Base-by-base conservation (phyloP, 2,888 invertebrate species). In the Chromoteleia sp. region DNA sequence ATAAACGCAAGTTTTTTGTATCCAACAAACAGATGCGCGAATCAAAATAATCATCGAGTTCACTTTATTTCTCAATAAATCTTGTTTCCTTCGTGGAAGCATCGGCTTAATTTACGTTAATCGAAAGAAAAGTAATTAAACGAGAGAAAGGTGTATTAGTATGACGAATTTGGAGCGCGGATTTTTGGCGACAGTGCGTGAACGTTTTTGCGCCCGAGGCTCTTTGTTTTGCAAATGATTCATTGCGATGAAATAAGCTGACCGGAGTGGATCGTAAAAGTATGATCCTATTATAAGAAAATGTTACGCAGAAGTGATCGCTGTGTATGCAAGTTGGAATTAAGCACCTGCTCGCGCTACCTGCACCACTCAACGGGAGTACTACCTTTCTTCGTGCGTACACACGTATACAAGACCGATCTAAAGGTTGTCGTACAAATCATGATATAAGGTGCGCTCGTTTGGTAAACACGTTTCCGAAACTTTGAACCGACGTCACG, bases 191-290 rank as follows among this genome's bases (percentile, higher is more conserved):
- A 50, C 19, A 33, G 1, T 33, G 1, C 33, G 15, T 7, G 17
- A 25, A 65, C 29, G 52, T 15, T 17, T 33, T 48, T 39, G 14
- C 15, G 45, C 50, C 39, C 25, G 36, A n/a, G 33, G 50, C 59
- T 58, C 33, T 59, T 58, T 59, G 41, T 73, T 73, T 73, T 52
- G 59, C 36, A n/a, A 58, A 59, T 68, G 75, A 76, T 67, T 50
- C 41, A 87, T 87, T 86, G 88, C 84, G 85, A 83, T 84, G 86
- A 88, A 89, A 88, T 88, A 88, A 87, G 84, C 85, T 73, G 52
- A 84, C 82, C 83, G 82, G 84, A 86, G 82, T 84, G 83, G 84
- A 83, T 84, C 82, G 83, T 88, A 87, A 89, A 89, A 86, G 83
- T 85, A 78, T 78, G 76, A 79, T 86, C 86, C 87, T 86, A 88